Percentiles rank a stretch among this genome's conserved stretches.
These are phyloP conservation scores for Radopholus similis DNA, from an alignment of 1,140 invertebrate genomes.

Conservation along the genomic window DNA sequence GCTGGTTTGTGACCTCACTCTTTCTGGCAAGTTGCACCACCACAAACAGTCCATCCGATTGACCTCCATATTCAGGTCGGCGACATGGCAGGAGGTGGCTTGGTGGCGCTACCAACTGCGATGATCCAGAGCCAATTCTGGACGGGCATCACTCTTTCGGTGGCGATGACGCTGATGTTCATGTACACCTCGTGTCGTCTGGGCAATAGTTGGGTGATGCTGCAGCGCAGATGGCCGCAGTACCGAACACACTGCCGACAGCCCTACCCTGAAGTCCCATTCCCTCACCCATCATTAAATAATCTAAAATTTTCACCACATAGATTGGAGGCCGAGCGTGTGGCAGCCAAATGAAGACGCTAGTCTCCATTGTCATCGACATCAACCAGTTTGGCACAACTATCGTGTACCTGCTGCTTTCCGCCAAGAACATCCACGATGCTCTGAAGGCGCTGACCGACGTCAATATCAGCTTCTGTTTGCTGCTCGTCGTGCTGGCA, in stretches of 20 bases:
- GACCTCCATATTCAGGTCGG: no score
- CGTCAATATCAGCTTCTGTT: slow-evolving; percentile 66
- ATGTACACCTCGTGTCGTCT: slow-evolving; percentile 60
- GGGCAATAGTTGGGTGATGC: slow-evolving; percentile 70
- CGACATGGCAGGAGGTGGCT: slow-evolving; percentile 55
- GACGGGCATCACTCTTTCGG: slow-evolving; percentile 37
- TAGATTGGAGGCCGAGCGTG: slow-evolving; percentile 62
- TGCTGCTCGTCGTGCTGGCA: slow-evolving; percentile 69
- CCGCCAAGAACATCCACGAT: slow-evolving; percentile 65
- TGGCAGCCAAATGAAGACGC: slow-evolving; percentile 63
- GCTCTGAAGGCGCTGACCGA: slow-evolving; percentile 65
- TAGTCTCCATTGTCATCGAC: slow-evolving; percentile 65
- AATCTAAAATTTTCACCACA: neutral
- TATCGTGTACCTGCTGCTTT: slow-evolving; percentile 71
- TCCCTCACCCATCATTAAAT: neutral
- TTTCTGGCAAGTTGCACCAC: neutral
- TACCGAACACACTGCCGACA: slow-evolving; percentile 64
- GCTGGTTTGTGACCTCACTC: slow-evolving; percentile 10
- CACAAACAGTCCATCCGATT: neutral
- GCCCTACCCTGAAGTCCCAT: slow-evolving; percentile 70
- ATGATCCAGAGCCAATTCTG: slow-evolving; percentile 50
- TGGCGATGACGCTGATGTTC: slow-evolving; percentile 46
- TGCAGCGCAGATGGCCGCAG: slow-evolving; percentile 69
- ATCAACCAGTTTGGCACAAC: slow-evolving; percentile 71
- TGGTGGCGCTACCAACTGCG: slow-evolving; percentile 56